Evolutionary conservation across 2,888 invertebrate genomes (phyloP).

Genomic region (Sclerodermus sp.): DNA sequence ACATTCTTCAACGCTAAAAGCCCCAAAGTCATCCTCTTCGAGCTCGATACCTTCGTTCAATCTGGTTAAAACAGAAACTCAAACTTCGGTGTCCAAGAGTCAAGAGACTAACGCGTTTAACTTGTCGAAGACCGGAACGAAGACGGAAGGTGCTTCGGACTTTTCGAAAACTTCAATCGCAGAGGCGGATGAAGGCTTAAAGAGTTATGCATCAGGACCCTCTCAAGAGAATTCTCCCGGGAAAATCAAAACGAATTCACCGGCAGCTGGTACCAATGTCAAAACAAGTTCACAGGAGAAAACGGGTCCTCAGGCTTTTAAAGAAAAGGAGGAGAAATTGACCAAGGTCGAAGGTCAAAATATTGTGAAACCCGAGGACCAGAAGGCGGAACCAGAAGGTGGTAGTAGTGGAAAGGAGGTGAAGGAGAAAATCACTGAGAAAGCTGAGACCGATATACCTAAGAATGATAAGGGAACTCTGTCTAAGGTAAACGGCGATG

Average conservation of each 20-base stretch:
- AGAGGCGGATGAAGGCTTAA: not conserved
- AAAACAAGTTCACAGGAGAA: not conserved
- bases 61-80: slow-evolving; percentile 29
- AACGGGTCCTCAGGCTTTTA: not conserved
- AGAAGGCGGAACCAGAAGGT: no score
- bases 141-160: slow-evolving; percentile 2
- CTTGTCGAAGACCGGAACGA: slow-evolving; percentile 33
- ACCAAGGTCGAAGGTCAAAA: not conserved
- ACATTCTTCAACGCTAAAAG: slow-evolving; percentile 38
- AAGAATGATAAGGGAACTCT: slow-evolving; percentile 3
- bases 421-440: no score
- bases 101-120: slow-evolving; percentile 34
- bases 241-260: not conserved
- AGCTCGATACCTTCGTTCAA: slow-evolving; percentile 20
- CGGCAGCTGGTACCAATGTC: no score
- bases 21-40: slow-evolving; percentile 35
- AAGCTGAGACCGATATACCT: not conserved
- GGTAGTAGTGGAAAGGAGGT: no score
- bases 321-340: slow-evolving; percentile 10
- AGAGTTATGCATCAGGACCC: no score
- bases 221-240: not conserved
- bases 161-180: slow-evolving; percentile 6
- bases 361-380: no score
- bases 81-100: slow-evolving; percentile 4
- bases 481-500: slow-evolving; percentile 25